Evolutionary conservation across 2,113 vertebrate species (phyloP), one percentile per base, ranked within the genome.

Genomic region (Castor canadensis): DNA sequence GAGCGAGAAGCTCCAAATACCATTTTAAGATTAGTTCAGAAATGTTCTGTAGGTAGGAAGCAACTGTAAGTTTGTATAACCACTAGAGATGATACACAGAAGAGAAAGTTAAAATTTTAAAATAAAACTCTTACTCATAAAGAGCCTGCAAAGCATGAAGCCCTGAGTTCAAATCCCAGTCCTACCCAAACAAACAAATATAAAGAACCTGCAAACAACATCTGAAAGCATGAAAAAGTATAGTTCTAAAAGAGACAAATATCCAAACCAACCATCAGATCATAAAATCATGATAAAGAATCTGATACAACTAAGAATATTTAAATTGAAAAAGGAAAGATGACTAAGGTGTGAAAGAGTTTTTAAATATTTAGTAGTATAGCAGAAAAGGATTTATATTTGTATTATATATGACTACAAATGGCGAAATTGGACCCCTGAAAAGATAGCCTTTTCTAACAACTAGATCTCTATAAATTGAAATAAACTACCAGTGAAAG

Each of bases 1-100:
- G 19, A 84, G 43, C 47, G 83, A 86, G 26, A 94, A 5, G 8
- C 58, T 87, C n/a, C 30, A 92, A 89, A 79, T 13, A 40, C 30
- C 52, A 89, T 72, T 89, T 97, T 62, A 90, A 92, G 43, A 72
- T 20, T 35, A 32, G 20, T 81, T 95, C 84, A 64, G 32, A 95
- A 90, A 83, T 94, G 69, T 40, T 38, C 64, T 79, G 10, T 45
- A 91, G 13, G 20, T 81, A 85, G 19, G 43, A 1, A 81, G 10
- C 35, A 91, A n/a, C 9, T 60, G 82, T 24, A 89, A 81, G 82
- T 95, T 35, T 80, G 38, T 9, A 62, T 79, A 88, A 69, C 2
- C 60, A 54, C 12, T 79, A 56, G 16, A 60, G n/a, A n/a, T n/a
- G n/a, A n/a, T n/a, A n/a, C n/a, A 54, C 17, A 54, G 52, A 17